Base-by-base conservation (phyloP, 2,113 vertebrate species). In the Trachemys scripta region DNA sequence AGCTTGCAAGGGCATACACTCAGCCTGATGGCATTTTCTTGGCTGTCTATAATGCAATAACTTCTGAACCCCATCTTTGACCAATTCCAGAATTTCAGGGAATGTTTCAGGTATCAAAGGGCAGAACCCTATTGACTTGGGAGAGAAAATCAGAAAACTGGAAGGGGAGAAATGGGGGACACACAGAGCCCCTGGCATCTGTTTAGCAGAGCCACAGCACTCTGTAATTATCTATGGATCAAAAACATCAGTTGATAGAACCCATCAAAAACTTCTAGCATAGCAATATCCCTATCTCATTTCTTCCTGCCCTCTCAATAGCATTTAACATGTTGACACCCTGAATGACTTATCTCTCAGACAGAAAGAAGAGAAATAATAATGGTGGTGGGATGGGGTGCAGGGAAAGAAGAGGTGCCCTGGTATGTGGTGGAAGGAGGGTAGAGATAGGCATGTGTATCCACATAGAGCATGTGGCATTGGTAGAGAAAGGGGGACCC, bases 131-230 rank as follows among this genome's bases (percentile, higher is more conserved):
- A n/a, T 5, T 42, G 35, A 75, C 42, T 85, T 8, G 2, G 49
- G 38, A 65, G 42, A 65, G 51, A 80, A 94, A 95, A 89, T 50
- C 45, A 89, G 82, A 88, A 89, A 89, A 89, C 12, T 76, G 14
- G 3, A 92, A 88, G 35, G 27, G 50, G 42, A 88, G 65, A 91
- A 81, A 65, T 31, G 17, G 89, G 1, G 1, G 25, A 65, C 35
- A 86, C 20, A 57, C 5, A 92, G 56, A 38, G 69, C n/a, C n/a
- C 19, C 42, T 49, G 24, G 9, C 6, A 20, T 69, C 35, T 92
- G 54, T 45, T 88, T 72, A 72, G 69, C 12, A 84, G n/a, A 81
- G 29, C 1, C 20, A 88, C 31, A 13, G 20, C 93, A 20, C 14
- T 56, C 81, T 25, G 0, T 27, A 79, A 59, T n/a, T 75, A 42